phyloP scores from a whole-genome alignment of 2,113 vertebrate species.

The Protobothrops flavoviridis region DNA sequence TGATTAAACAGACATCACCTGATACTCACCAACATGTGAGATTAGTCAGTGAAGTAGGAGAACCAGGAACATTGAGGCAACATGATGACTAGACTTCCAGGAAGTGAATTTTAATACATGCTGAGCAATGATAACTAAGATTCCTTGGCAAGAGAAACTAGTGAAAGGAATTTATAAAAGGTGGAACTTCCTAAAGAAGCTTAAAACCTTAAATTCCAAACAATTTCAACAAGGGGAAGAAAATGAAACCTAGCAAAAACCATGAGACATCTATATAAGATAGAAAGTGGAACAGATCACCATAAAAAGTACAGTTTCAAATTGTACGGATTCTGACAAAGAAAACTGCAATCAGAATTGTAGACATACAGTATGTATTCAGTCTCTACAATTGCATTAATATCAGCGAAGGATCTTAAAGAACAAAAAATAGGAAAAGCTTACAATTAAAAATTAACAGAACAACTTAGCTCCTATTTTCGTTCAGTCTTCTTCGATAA shows the following conservation, averaged over 20 bases:
- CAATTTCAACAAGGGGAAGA: background rate
- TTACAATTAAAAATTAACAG: background rate
- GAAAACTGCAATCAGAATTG: background rate
- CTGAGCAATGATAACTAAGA: background rate
- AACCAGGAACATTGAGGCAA: background rate
- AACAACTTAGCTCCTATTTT: background rate
- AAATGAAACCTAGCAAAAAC: background rate
- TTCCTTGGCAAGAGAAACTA: background rate
- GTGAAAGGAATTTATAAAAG: background rate
- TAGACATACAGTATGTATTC: background rate
- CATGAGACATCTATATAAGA: background rate
- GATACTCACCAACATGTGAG: background rate
- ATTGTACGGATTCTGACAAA: background rate
- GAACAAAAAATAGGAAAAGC: background rate
- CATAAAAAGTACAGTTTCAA: background rate
- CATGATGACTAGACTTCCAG: background rate
- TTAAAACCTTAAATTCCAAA: background rate
- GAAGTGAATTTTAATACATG: background rate
- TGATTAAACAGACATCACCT: background rate
- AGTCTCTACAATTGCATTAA: background rate
- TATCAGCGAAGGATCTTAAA: background rate
- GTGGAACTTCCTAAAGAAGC: background rate
- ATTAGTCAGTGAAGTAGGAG: background rate
- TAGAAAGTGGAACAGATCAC: background rate
- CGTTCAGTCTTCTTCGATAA: background rate